These are phyloP conservation scores for Acanthornis magna DNA, from an alignment of 2,797 vertebrate genomes.

Conservation along the genomic window DNA sequence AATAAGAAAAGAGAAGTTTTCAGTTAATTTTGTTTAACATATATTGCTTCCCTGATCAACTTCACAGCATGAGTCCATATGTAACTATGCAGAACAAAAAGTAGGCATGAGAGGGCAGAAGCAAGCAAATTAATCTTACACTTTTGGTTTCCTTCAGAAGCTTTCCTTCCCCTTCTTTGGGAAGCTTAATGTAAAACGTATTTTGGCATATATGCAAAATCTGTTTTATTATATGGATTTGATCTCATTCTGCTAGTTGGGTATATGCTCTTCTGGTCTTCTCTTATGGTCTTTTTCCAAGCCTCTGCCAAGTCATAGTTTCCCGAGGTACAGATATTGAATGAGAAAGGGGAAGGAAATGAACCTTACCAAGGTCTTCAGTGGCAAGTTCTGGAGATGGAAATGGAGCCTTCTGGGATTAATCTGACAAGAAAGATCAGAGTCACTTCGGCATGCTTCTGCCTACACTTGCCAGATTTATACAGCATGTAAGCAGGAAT, in stretches of 20 bases:
- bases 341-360: background rate
- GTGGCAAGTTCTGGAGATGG: background rate
- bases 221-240: background rate
- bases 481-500: background rate
- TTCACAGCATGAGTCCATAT: background rate
- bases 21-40: background rate
- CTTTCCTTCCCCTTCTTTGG: background rate
- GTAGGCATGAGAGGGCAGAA: accelerated
- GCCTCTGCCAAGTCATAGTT: background rate
- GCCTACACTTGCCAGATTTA: constrained; percentile 18
- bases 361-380: background rate
- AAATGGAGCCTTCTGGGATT: constrained; percentile 6
- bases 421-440: constrained; percentile 40
- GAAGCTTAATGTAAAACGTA: background rate
- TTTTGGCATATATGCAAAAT: background rate
- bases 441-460: constrained; percentile 1
- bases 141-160: background rate
- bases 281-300: background rate
- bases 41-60: background rate
- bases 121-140: background rate
- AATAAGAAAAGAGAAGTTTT: background rate
- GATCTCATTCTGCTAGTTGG: background rate
- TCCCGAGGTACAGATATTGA: background rate
- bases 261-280: background rate
- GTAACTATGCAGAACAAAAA: background rate